Conservation (phyloP, 2,888 invertebrate species). For the Apeira syringaria region DNA sequence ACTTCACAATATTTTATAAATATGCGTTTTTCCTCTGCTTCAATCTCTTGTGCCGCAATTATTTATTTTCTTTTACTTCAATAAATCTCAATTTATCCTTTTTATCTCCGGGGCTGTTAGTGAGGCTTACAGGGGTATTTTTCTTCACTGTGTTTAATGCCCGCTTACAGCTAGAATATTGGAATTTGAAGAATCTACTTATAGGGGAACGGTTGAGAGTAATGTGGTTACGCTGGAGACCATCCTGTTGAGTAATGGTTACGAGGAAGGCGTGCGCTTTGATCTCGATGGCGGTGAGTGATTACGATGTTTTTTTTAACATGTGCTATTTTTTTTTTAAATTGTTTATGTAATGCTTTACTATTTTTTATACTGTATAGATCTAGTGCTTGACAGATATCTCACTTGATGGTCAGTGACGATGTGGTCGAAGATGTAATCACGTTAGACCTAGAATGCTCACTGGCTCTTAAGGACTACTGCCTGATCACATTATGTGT, state of each 20-base stretch:
- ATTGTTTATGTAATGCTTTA: too few species aligned
- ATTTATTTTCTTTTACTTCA: slow-evolving; percentile 16
- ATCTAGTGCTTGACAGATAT: too few species aligned
- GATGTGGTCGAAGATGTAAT: too few species aligned
- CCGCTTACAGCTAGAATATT: slow-evolving; percentile 54
- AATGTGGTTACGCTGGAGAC: slow-evolving; percentile 39
- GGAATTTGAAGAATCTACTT: slow-evolving; percentile 50
- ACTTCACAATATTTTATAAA: slow-evolving; percentile 1
- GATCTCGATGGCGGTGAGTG: slow-evolving; percentile 55
- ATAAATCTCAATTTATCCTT: slow-evolving; percentile 25
- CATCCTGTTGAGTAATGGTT: slow-evolving; percentile 49
- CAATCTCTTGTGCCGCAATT: slow-evolving; percentile 11
- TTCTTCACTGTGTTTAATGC: slow-evolving; percentile 27
- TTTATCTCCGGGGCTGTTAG: slow-evolving; percentile 20
- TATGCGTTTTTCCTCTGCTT: slow-evolving; percentile 7
- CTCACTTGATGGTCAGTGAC: too few species aligned
- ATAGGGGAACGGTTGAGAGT: slow-evolving; percentile 53
- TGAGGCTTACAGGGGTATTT: slow-evolving; percentile 19
- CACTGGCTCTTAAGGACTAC: too few species aligned
- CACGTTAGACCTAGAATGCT: too few species aligned
- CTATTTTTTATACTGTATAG: too few species aligned
- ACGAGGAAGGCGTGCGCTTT: slow-evolving; percentile 47
- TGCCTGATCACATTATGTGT: too few species aligned
- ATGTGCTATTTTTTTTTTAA: too few species aligned
- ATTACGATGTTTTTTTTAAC: too few species aligned